Evolutionary conservation across 2,888 invertebrate species (phyloP).

Genomic region (Drosophila pseudotalamancana): DNA sequence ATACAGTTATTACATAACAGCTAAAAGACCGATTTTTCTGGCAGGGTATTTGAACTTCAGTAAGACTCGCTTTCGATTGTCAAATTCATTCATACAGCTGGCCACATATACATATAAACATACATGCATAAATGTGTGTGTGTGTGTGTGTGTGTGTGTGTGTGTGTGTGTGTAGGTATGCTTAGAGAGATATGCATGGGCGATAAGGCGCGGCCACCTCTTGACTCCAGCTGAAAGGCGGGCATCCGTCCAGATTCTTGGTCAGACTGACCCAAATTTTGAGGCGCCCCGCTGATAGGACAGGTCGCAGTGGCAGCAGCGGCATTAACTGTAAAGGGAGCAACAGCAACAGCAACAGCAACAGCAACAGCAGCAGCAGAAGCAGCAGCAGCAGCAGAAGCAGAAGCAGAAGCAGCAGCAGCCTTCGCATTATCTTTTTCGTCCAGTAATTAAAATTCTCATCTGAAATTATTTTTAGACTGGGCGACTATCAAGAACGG

Average conservation of each 20-base stretch:
- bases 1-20: no score
- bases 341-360: neutral
- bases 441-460: slow-evolving; percentile 38
- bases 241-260: slow-evolving; percentile 37
- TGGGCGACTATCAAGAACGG: slow-evolving; percentile 41
- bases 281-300: slow-evolving; percentile 41
- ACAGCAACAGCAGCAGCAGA: neutral
- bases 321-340: no score
- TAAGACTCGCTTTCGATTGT: no score
- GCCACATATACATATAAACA: neutral
- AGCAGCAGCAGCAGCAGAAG: neutral
- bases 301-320: slow-evolving; percentile 42
- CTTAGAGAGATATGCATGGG: slow-evolving; percentile 1
- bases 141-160: neutral
- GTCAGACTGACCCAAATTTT: slow-evolving; percentile 51
- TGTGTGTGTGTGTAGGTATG: slow-evolving; percentile 2
- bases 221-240: slow-evolving; percentile 31
- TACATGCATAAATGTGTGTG: neutral
- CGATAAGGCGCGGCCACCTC: slow-evolving; percentile 40
- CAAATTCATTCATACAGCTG: no score
- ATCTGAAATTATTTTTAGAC: slow-evolving; percentile 38
- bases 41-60: no score
- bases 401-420: neutral
- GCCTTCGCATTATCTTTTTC: slow-evolving; percentile 24
- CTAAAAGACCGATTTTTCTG: no score